A percentile compares a stretch with the other conserved stretches of the same genome.
Conservation (phyloP, 2,113 vertebrate genomes). For the Eudyptes chrysolophus region DNA sequence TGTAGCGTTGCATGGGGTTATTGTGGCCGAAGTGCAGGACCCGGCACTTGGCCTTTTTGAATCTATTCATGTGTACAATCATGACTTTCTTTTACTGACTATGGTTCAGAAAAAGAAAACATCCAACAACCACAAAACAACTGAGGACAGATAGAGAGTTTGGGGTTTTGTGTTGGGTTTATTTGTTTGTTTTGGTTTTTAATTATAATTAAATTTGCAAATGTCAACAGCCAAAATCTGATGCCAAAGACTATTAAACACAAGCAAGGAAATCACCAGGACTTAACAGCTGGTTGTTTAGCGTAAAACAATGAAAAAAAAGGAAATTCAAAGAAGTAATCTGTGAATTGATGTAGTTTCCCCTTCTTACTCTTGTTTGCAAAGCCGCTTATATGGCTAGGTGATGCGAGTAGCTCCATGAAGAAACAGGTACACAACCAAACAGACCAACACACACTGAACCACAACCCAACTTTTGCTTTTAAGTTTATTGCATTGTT, state of each 20-base stretch:
- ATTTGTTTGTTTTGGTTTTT: neutral
- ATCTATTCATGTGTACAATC: constrained; percentile 1
- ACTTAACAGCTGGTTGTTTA: neutral
- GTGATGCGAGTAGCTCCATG: neutral
- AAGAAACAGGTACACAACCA: neutral
- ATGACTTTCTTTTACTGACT: neutral
- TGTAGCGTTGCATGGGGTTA: too few relatives aligned
- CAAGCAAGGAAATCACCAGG: neutral
- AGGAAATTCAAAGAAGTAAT: neutral
- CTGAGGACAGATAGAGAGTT: neutral
- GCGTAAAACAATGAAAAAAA: neutral
- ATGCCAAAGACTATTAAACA: constrained; percentile 8
- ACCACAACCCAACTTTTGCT: neutral
- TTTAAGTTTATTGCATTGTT: constrained; percentile 6
- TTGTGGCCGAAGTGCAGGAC: too few relatives aligned
- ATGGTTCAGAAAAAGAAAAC: neutral
- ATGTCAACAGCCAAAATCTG: neutral
- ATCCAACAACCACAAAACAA: neutral
- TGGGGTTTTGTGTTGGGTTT: neutral
- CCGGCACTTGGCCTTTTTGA: too few relatives aligned
- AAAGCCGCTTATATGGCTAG: neutral
- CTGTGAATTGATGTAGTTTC: neutral
- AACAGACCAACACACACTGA: neutral
- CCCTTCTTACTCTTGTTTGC: neutral
- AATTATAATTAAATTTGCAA: neutral